Evolutionary conservation across 2,113 vertebrate genomes (phyloP).

Genomic region (Vanacampus margaritifer): DNA sequence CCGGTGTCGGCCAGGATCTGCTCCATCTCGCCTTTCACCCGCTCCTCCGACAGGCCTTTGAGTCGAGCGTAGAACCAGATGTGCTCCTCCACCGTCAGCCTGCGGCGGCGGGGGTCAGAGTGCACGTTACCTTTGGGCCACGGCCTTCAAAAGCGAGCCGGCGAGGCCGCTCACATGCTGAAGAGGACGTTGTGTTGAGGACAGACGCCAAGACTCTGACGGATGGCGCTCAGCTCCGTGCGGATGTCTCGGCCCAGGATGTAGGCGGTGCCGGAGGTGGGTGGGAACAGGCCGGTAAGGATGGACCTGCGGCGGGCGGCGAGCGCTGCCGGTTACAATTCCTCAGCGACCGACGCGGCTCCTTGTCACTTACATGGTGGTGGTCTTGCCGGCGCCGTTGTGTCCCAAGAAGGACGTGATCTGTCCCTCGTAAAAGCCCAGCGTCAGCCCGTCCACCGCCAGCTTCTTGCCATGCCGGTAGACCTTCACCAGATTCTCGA

Average conservation of each 20-base stretch:
- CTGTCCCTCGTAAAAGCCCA: constrained; percentile 96
- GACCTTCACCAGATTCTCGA: constrained; percentile 93
- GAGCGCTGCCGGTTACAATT: too few species aligned
- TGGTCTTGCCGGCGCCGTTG: constrained; percentile 97
- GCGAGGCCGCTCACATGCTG: constrained; percentile 81
- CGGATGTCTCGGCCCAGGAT: constrained; percentile 93
- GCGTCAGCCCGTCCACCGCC: constrained; percentile 89
- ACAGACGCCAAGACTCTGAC: constrained; percentile 92
- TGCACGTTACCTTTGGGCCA: background rate
- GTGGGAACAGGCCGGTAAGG: constrained; percentile 92
- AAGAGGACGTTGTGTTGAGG: constrained; percentile 97
- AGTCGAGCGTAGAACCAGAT: constrained; percentile 97
- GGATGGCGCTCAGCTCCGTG: constrained; percentile 83
- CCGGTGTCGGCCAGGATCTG: constrained; percentile 91
- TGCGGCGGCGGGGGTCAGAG: constrained; percentile 41
- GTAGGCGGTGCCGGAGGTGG: constrained; percentile 93
- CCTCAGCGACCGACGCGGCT: too few species aligned
- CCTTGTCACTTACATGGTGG: constrained; percentile 96
- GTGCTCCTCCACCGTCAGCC: constrained; percentile 96
- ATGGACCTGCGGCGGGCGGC: constrained; percentile 81
- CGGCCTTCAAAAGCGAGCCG: background rate
- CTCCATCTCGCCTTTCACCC: constrained; percentile 85
- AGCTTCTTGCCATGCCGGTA: constrained; percentile 91
- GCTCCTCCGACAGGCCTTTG: constrained; percentile 85
- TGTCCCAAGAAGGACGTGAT: constrained; percentile 97